A percentile compares a stretch with the other conserved stretches of the same genome.
Conservation (phyloP, 1,140 invertebrate genomes). For the Euura saliciscinereae region DNA sequence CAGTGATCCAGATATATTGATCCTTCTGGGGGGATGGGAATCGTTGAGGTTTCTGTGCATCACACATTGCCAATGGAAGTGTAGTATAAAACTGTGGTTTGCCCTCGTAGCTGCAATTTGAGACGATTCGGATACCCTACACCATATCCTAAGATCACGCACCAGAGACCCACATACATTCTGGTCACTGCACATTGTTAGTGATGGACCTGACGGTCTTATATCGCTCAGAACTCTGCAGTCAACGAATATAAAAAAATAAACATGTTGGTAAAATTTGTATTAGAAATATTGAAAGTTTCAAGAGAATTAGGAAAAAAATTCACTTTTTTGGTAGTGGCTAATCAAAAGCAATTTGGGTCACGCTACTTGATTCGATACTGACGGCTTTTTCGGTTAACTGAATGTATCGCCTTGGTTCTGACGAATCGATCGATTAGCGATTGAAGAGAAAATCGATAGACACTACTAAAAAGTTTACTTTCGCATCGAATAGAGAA, state of each 20-base stretch:
- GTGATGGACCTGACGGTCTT: too few relatives aligned
- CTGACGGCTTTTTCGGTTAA: too few relatives aligned
- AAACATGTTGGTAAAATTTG: too few relatives aligned
- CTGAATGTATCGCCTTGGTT: neutral
- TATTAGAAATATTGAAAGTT: too few relatives aligned
- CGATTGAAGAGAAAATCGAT: neutral
- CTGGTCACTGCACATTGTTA: neutral
- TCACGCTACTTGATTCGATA: too few relatives aligned
- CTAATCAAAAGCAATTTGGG: too few relatives aligned
- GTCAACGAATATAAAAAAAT: too few relatives aligned
- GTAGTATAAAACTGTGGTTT: neutral
- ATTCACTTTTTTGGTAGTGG: too few relatives aligned
- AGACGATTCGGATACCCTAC: neutral
- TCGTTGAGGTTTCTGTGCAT: neutral
- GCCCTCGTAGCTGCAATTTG: neutral
- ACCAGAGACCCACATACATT: neutral
- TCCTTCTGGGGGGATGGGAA: neutral
- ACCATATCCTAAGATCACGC: neutral
- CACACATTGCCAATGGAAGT: neutral
- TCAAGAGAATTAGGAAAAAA: too few relatives aligned
- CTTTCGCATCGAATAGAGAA: neutral
- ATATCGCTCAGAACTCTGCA: too few relatives aligned
- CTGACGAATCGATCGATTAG: neutral
- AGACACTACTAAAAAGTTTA: neutral
- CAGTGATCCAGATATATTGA: neutral